A percentile compares a stretch with the other conserved stretches of the same genome.
Evolutionary conservation across 2,888 invertebrate species (phyloP).

Genomic region (Thera britannica): DNA sequence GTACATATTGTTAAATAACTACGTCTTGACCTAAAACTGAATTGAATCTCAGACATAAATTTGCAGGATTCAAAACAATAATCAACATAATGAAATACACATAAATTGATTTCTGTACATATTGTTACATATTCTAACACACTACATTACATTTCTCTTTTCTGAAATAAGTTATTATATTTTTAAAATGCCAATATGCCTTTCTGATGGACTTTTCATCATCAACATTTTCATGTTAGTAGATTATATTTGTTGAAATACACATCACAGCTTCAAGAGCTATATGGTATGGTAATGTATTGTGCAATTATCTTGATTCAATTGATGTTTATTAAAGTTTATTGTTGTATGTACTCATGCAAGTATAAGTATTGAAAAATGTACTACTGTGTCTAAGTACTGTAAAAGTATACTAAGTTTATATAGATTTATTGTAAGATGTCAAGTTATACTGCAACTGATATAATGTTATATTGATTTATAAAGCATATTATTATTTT

Average conservation of each 20-base stretch:
- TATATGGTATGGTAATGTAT: not conserved
- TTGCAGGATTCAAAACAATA: not conserved
- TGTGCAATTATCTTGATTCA: not conserved
- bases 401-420: not conserved
- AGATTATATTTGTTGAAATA: too few species aligned
- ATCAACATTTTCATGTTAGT: too few species aligned
- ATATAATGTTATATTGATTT: constrained; percentile 6
- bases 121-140: too few species aligned
- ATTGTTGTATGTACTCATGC: not conserved
- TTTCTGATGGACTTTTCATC: too few species aligned
- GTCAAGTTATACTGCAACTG: constrained; percentile 1
- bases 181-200: too few species aligned
- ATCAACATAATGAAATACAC: not conserved
- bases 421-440: not conserved
- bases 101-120: too few species aligned
- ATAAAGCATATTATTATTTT: constrained; percentile 11
- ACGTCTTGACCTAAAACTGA: not conserved
- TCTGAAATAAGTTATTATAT: too few species aligned
- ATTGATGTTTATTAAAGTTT: not conserved
- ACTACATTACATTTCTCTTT: too few species aligned
- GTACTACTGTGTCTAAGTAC: not conserved
- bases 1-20: not conserved
- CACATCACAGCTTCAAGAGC: not conserved
- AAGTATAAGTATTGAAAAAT: not conserved
- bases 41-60: constrained; percentile 4